Evolutionary conservation across 2,113 vertebrate genomes (phyloP).

Genomic region (Macquaria australasica): DNA sequence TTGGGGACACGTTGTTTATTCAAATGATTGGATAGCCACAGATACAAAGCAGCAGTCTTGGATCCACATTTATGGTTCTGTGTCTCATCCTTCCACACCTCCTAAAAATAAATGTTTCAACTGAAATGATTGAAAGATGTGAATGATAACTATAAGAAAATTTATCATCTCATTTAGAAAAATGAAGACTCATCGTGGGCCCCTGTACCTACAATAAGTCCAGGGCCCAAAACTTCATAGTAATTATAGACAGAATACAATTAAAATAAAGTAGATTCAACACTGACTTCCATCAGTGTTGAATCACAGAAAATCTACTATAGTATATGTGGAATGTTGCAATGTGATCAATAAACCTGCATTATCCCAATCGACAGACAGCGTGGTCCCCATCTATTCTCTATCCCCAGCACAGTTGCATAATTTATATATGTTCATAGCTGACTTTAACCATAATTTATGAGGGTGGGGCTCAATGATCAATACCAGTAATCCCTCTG

Average conservation of each 20-base stretch:
- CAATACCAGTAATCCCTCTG: constrained; percentile 30
- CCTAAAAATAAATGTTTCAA: neutral
- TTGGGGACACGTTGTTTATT: constrained; percentile 9
- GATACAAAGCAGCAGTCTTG: constrained; percentile 6
- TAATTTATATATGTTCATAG: constrained; percentile 39
- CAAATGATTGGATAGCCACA: constrained; percentile 3
- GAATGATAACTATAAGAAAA: neutral
- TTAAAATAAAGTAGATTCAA: neutral
- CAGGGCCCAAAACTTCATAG: too few species aligned
- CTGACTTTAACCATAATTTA: constrained; percentile 40
- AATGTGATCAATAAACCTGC: constrained; percentile 7
- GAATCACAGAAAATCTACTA: neutral
- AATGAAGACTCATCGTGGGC: neutral
- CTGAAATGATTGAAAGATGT: neutral
- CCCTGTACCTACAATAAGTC: neutral
- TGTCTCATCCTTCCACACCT: neutral
- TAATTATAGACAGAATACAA: neutral
- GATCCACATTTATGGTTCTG: neutral
- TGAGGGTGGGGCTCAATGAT: constrained; percentile 4
- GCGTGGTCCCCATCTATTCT: neutral
- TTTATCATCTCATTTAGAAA: neutral
- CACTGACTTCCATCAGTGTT: neutral
- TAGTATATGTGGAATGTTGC: neutral
- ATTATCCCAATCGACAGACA: constrained; percentile 2
- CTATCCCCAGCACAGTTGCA: constrained; percentile 32